Base-by-base conservation (phyloP, 2,888 invertebrate genomes). In the Cryptocephalus primarius region DNA sequence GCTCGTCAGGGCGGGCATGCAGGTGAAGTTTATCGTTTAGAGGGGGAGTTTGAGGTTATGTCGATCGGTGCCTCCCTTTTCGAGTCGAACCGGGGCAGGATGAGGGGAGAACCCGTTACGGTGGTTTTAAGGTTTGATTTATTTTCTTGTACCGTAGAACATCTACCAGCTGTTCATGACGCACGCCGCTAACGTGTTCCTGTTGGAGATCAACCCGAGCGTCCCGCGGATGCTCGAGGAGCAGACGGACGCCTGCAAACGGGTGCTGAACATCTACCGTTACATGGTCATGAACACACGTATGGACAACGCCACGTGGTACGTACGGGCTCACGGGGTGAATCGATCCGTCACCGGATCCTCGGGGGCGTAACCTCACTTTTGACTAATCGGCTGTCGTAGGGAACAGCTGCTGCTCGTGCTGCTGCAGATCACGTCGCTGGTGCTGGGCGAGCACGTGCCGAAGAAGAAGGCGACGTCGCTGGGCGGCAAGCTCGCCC, bases 221-320 rank as follows among this genome's bases (percentile, higher is more conserved):
- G 73, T 78, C 48, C 77, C 80, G n/a, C 78, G 82, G 44, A 75
- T 89, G 48, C 68, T 91, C 33, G 91, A 92, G 63, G 92, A 93
- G 66, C 93, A 93, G 71, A 94, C 94, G 0, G 95, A 96, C 70
- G 86, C 93, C 47, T 95, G 95, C 73, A 95, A 95, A 71, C 79
- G 93, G 55, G 93, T 96, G 50, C 76, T 96, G 48, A 96, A 94
- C 69, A 93, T 95, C 58, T 96, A 95, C 74, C 77, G 95, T 55
- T 92, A 89, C 64, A 91, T 95, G 82, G 95, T 96, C 33, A 95
- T 95, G 93, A 92, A 94, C 64, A 88, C 91, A 1, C 80, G 85
- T 57, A 88, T 96, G 85, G 91, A 94, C 64, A 85, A 85, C 54
- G 79, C 79, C 62, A 93, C 95, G 10, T 96, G 95, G 95, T 89